These are phyloP conservation scores for Drosophila quinaria DNA, from an alignment of 2,888 invertebrate genomes.

Conservation along the genomic window DNA sequence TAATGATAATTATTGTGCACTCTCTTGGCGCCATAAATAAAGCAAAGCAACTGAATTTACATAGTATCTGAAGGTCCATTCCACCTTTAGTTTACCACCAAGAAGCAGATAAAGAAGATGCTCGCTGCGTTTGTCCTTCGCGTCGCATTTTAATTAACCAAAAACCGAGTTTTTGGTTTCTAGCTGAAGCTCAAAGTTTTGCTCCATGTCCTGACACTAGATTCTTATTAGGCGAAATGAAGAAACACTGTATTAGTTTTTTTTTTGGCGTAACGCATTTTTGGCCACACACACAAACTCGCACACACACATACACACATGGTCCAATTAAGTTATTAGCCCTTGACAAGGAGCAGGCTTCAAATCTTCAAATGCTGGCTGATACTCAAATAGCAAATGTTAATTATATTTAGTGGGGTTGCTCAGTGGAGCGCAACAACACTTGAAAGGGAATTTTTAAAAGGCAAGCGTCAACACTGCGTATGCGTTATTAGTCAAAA, in stretches of 20 bases:
- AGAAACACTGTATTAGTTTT: constrained; percentile 68
- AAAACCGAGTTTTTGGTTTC: constrained; percentile 40
- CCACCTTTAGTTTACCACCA: constrained; percentile 28
- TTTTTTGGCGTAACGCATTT: constrained; percentile 42
- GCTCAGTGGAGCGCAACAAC: constrained; percentile 44
- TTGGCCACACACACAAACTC: constrained; percentile 14
- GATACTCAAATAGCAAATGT: constrained; percentile 72
- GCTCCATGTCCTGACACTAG: constrained; percentile 50
- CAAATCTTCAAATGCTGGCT: constrained; percentile 53
- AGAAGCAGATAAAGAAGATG: background rate
- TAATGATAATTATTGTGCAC: constrained; percentile 75
- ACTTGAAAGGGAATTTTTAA: constrained; percentile 73
- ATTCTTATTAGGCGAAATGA: constrained; percentile 73
- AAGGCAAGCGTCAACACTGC: constrained; percentile 34
- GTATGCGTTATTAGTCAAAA: constrained; percentile 53
- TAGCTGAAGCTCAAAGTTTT: constrained; percentile 48
- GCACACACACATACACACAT: constrained; percentile 12
- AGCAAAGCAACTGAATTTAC: constrained; percentile 13
- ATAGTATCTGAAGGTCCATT: constrained; percentile 8
- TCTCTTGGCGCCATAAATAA: constrained; percentile 52
- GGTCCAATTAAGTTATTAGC: constrained; percentile 80
- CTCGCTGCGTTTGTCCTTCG: constrained; percentile 27
- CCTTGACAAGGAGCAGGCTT: background rate
- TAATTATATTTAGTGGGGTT: constrained; percentile 59
- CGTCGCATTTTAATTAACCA: constrained; percentile 61